Evolutionary conservation across 2,888 invertebrate species (phyloP), one percentile per base, ranked within the genome.

Genomic region (Dynastes maya): DNA sequence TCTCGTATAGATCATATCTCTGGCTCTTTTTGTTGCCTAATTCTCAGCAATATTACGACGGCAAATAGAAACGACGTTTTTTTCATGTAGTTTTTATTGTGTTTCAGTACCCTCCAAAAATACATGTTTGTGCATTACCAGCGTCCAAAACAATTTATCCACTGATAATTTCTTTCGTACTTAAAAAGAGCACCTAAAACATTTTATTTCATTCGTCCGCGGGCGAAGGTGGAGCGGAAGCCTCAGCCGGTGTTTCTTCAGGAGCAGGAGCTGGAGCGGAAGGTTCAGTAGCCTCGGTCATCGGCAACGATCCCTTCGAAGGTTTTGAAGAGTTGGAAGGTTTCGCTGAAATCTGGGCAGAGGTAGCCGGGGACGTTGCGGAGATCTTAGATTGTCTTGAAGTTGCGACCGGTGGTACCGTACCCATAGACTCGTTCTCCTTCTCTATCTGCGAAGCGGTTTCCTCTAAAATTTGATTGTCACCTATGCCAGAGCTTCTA

Each of bases 381-480:
- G 8, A 45, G 45, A 6, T 8, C 45, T 45, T 45, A 45, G 45
- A 45, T 45, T 45, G 45, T 45, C 8, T 45, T 8, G 45, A 8
- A 11, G 5, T 37, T 5, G 45, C 29, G 32, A 2, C n/a, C 13
- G 63, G 11, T n/a, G 63, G 32, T n/a, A 1, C 55, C 55, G 11
- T 4, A 22, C 5, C 55, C 55, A 5, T 64, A 6, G 67, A 32
- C 55, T 55, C 71, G 3, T 55, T 55, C 37, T 64, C 76, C 49
- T 76, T 63, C 3, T 32, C 78, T 29, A 75, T 68, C 49, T 80
- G 75, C 4, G 74, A 67, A 9, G 80, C 61, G 11, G 80, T 74
- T 64, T 80, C 80, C 67, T 80, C 80, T 11, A 75, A 75, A 61
- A 80, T 80, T 49, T 80, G 71, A 27, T 16, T 40, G 13, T 72